Base-by-base conservation (phyloP, 2,797 vertebrate genomes). In the Fundulus diaphanus region DNA sequence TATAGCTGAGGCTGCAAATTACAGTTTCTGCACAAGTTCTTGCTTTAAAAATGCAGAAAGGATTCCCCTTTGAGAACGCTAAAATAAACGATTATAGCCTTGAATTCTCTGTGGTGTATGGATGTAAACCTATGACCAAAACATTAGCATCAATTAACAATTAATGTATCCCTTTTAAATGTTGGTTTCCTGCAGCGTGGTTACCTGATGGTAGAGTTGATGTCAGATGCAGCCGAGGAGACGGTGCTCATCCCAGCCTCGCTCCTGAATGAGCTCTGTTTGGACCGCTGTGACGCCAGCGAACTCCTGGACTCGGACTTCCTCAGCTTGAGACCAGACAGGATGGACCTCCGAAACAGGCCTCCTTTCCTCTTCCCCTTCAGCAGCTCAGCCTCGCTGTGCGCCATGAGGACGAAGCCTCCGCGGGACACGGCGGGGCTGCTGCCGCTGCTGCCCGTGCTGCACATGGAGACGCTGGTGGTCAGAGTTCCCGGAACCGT, bases 231-330 rank as follows among this genome's bases (percentile, higher is more conserved):
- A 0, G 97, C 96, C 48, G 98, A 99, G 92, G 98, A 99, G 75
- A 99, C 96, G 0, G 98, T 98, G 88, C 98, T 99, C 97, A 99
- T 97, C 74, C 97, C 98, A 0, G 98, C 97, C 92, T 99, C 98
- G 18, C 98, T 99, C 78, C 98, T 96, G 93, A 99, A 99, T 0
- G 98, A 99, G 94, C 98, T 99, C 95, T 99, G 98, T 86, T 99
- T 99, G 86, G 98, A 99, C 86, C 98, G 94, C 87, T 99, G 98
- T 83, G 98, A 99, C 80, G 98, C 97, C 93, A 99, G 88, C 7
- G 98, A 99, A 90, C 97, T 99, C 93, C 98, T 97, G 80, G 98
- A 99, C 88, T 99, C 98, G 0, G 98, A 99, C 91, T 98, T 99
- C 78, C 98, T 96, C 77, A 99, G 93, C 92, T 98, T 98, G 85